These are phyloP conservation scores for Benthosema pterotum DNA, from an alignment of 2,797 vertebrate genomes.

Conservation along the genomic window DNA sequence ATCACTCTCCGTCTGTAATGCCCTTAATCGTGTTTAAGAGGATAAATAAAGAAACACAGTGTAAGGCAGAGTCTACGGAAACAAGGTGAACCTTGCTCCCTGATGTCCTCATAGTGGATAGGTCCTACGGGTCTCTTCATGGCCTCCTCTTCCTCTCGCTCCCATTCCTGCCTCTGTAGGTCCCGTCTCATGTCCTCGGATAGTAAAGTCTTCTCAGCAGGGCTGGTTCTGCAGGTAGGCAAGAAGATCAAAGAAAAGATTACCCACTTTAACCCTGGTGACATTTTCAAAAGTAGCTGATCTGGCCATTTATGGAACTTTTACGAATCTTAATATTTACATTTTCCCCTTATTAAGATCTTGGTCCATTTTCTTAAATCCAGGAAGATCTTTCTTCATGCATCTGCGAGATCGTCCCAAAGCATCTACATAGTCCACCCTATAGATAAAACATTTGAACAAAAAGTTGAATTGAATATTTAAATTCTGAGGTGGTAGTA, in stretches of 20 bases:
- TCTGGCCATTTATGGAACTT: background rate
- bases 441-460: constrained; percentile 50
- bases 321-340: constrained; percentile 60
- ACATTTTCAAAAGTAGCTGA: no score
- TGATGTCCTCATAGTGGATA: constrained; percentile 93
- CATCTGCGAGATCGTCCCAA: constrained; percentile 93
- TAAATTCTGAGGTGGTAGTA: no score
- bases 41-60: background rate
- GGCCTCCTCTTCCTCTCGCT: constrained; percentile 93
- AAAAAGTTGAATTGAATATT: background rate
- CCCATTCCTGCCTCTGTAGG: constrained; percentile 94
- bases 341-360: constrained; percentile 83
- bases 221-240: constrained; percentile 29
- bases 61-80: background rate
- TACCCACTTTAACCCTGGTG: no score
- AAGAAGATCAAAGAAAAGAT: constrained; percentile 2
- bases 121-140: constrained; percentile 92
- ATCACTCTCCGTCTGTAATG: no score
- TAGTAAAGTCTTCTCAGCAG: constrained; percentile 84
- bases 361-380: constrained; percentile 90
- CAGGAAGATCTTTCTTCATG: constrained; percentile 93
- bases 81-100: constrained; percentile 85
- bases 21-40: background rate
- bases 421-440: constrained; percentile 95
- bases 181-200: constrained; percentile 97